Base-by-base conservation (phyloP, 2,113 vertebrate genomes). In the Sminthopsis crassicaudata region DNA sequence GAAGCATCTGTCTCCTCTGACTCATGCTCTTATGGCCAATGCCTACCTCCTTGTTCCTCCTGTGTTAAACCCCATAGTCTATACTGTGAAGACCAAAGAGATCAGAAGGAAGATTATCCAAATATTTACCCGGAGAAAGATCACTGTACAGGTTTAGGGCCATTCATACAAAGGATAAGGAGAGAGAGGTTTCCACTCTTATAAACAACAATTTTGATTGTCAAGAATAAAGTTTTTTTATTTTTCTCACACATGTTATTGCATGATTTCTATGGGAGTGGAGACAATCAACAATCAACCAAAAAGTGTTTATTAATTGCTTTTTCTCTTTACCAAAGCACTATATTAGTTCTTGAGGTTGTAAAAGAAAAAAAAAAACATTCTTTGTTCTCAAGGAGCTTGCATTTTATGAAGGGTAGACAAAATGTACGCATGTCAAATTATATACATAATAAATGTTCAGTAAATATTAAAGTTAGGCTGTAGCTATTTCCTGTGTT, bases 11-110 rank as follows among this genome's bases (percentile, higher is more conserved):
- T 98, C 95, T 42, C 95, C 95, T 4, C 53, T 97, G 92, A 94
- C 96, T 46, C 95, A 96, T n/a, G 48, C 53, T 5, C 92, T 96
- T 36, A 96, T 97, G 94, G 96, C 96, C 3, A 95, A 97, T 90
- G 94, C 96, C 14, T 98, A 96, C 25, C 96, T 98, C 53, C 94
- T 97, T 27, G 92, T 97, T 6, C 95, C 95, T 8, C 96, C 97
- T 16, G 95, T 97, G 67, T 89, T 97, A 27, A 98, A 97, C 90
- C 95, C 96, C 51, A 91, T 97, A 24, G 94, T 97, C 48, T 98
- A 97, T 9, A 94, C 97, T 5, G 92, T 97, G 54, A 97, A 96
- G 90, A 97, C 94, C 52, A 97, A 97, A 46, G 97, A 97, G 76
- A 96, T 97, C 53, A 24, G 46, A 67, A 97, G 90, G 52, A 97